Evolutionary conservation across 2,888 invertebrate species (phyloP), one percentile per base, ranked within the genome.

Genomic region (Troilus luridus): DNA sequence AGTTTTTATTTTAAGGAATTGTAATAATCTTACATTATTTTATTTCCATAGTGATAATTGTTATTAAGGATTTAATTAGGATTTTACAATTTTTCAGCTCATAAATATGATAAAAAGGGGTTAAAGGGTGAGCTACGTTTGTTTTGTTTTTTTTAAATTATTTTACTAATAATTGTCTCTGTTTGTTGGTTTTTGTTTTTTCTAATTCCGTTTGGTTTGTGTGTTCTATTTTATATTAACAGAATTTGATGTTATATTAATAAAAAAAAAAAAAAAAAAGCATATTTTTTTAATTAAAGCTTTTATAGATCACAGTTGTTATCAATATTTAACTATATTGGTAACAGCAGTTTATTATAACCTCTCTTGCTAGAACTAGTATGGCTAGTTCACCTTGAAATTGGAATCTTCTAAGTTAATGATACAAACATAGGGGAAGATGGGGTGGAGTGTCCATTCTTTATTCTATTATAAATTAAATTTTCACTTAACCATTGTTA

Each of bases 101-200:
- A 59, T 89, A 91, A 91, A 91, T 85, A 89, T 91, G 92, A 91
- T 81, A 92, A 92, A 85, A 91, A 89, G 81, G 91, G 90, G 27
- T 81, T 90, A 17, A 92, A 91, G 88, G 92, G 92, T 92, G 92
- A 92, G 92, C 88, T 59, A 56, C 11, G 11, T 85, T 85, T 81
- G 54, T 81, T 81, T 81, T 67, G 24, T 62, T 21, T 10, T 10
- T 64, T n/a, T 64, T 14, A 12, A 12, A 12, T 59, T 59, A 12
- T 59, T 59, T 59, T 12, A 59, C 14, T 59, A 59, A 59, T 59
- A 59, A 59, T 14, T 59, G 2, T 12, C 59, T 59, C 10, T 59
- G 59, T 59, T 12, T 59, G 59, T 12, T 59, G 7, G 59, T 59
- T 59, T 41, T 1, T 77, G 14, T 27, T 77, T 27, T 24, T 77